Percentiles rank a stretch among this genome's conserved stretches.
phyloP scores from a whole-genome alignment of 2,888 invertebrate genomes.

The Caradrina kadenii region DNA sequence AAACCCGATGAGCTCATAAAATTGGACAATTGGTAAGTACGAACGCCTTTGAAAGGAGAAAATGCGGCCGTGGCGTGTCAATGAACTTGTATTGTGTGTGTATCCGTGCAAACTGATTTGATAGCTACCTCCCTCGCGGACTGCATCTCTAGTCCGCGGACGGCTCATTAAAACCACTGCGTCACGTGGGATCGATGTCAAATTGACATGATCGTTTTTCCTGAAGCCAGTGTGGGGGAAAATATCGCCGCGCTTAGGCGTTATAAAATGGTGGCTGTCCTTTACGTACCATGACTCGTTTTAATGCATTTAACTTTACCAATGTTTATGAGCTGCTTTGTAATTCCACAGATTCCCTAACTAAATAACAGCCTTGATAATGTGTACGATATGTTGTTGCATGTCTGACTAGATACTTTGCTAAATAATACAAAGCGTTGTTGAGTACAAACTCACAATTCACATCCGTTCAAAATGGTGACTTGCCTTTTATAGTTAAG shows the following conservation, averaged over 20 bases:
- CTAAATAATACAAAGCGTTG: constrained; percentile 84
- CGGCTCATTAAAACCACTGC: constrained; percentile 93
- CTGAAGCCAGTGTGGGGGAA: constrained; percentile 89
- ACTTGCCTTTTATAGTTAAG: constrained; percentile 85
- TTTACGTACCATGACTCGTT: constrained; percentile 83
- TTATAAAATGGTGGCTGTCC: constrained; percentile 91
- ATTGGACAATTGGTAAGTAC: constrained; percentile 98
- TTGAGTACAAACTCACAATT: constrained; percentile 79
- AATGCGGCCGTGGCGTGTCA: constrained; percentile 91
- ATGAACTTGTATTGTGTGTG: constrained; percentile 91
- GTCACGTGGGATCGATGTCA: constrained; percentile 94
- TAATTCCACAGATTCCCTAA: constrained; percentile 70
- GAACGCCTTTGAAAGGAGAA: constrained; percentile 89
- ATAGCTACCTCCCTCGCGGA: constrained; percentile 92
- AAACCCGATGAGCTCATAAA: constrained; percentile 98
- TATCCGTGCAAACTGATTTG: constrained; percentile 91
- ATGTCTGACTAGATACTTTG: constrained; percentile 71
- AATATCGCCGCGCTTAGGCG: constrained; percentile 89
- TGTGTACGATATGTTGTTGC: constrained; percentile 72
- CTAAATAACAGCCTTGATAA: constrained; percentile 73
- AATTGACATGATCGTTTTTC: constrained; percentile 91
- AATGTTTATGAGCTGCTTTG: constrained; percentile 70
- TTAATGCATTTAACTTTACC: constrained; percentile 77
- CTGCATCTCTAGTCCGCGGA: constrained; percentile 91
- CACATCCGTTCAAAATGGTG: constrained; percentile 93